phyloP scores from a whole-genome alignment of 2,888 invertebrate species.

The Nemoura dubitans region DNA sequence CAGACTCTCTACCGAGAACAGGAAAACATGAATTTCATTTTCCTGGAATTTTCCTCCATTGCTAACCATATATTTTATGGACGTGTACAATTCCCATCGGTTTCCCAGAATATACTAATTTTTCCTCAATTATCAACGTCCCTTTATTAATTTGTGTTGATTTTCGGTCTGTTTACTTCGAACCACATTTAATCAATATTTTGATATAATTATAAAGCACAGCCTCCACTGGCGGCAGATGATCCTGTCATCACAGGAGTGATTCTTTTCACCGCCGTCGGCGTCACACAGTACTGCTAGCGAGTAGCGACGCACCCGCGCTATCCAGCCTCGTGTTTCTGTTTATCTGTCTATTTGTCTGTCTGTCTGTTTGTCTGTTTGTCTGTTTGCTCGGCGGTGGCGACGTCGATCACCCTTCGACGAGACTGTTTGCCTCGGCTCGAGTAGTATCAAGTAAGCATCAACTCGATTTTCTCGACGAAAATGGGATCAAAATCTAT shows the following conservation, averaged over 20 bases:
- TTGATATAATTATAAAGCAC: neutral
- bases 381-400: neutral
- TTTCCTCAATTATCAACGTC: too few relatives aligned
- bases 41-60: too few relatives aligned
- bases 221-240: neutral
- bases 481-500: neutral
- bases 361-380: neutral
- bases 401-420: neutral
- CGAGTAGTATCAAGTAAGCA: neutral
- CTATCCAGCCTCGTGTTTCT: neutral
- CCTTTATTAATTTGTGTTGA: neutral
- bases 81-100: too few relatives aligned
- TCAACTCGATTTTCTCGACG: neutral
- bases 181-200: neutral
- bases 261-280: neutral
- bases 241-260: neutral
- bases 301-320: neutral
- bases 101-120: too few relatives aligned
- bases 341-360: neutral
- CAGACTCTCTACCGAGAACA: too few relatives aligned
- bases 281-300: neutral
- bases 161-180: neutral
- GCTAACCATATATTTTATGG: too few relatives aligned
- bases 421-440: neutral
- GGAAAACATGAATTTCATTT: too few relatives aligned